Percentiles rank a stretch among this genome's conserved stretches.
phyloP scores from a whole-genome alignment of 2,113 vertebrate species.

The Callorhinus ursinus region DNA sequence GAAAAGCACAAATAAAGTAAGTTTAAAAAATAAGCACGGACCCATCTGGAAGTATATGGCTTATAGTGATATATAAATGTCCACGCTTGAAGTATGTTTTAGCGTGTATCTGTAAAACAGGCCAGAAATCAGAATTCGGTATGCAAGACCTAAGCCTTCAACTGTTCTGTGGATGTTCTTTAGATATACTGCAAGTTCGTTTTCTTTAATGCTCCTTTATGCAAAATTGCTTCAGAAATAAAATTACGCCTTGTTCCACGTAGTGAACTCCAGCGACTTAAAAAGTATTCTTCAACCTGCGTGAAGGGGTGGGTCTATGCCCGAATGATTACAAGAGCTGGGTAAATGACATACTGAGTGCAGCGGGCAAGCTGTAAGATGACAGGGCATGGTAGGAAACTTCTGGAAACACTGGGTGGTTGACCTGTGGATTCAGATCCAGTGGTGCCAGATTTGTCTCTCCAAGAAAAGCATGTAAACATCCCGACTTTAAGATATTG shows the following conservation, averaged over 20 bases:
- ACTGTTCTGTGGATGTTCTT: background rate
- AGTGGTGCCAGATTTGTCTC: background rate
- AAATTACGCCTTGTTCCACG: background rate
- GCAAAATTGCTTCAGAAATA: slow-evolving; percentile 14
- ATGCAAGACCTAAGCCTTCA: background rate
- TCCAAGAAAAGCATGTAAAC: background rate
- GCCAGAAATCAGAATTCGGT: background rate
- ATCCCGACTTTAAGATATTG: background rate
- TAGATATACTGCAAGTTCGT: background rate
- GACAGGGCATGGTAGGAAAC: background rate
- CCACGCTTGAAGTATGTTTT: background rate
- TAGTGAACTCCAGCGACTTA: background rate
- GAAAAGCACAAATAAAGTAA: background rate
- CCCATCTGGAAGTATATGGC: background rate
- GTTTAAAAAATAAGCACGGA: background rate
- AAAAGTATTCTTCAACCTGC: background rate
- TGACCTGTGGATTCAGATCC: background rate
- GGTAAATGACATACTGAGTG: background rate
- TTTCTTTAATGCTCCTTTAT: background rate
- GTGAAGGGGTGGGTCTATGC: background rate
- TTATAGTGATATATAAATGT: background rate
- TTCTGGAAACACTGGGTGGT: background rate
- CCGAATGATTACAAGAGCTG: background rate
- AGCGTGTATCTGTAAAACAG: background rate
- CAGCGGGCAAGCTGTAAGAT: background rate